Percentiles rank a stretch among this genome's conserved stretches.
Conservation (phyloP, 2,113 vertebrate genomes). For the Hippoglossus stenolepis region DNA sequence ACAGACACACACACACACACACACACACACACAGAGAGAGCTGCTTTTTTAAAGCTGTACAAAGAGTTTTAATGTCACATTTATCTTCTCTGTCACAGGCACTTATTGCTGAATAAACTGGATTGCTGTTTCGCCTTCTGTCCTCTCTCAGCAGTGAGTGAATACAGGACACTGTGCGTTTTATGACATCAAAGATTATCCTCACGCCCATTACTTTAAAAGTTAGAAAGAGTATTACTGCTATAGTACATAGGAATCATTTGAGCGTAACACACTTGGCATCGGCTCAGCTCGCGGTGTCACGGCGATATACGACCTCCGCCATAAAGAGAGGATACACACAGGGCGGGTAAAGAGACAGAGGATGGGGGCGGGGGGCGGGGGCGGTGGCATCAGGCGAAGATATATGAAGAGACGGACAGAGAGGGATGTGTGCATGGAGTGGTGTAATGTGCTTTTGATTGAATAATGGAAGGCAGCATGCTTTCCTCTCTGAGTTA, state of each 20-base stretch:
- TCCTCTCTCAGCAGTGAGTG: slow-evolving; percentile 2
- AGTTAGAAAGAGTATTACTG: not conserved
- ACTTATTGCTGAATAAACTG: slow-evolving; percentile 59
- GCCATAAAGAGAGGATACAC: slow-evolving; percentile 6
- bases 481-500: slow-evolving; percentile 26
- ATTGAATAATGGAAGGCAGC: slow-evolving; percentile 50
- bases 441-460: slow-evolving; percentile 53
- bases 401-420: not conserved
- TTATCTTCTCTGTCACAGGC: slow-evolving; percentile 60
- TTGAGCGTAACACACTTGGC: slow-evolving; percentile 32
- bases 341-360: slow-evolving; percentile 9
- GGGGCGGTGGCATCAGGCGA: not conserved
- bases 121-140: slow-evolving; percentile 15
- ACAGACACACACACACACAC: not conserved
- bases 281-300: not conserved
- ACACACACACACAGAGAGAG: not conserved
- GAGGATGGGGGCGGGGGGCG: not conserved
- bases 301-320: not conserved
- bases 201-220: slow-evolving; percentile 29
- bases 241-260: not conserved
- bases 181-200: slow-evolving; percentile 29
- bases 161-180: slow-evolving; percentile 17
- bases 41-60: slow-evolving; percentile 27
- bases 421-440: not conserved
- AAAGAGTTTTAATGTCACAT: slow-evolving; percentile 57